Evolutionary conservation across 1,140 invertebrate species (phyloP).

Genomic region (Amyelois transitella): DNA sequence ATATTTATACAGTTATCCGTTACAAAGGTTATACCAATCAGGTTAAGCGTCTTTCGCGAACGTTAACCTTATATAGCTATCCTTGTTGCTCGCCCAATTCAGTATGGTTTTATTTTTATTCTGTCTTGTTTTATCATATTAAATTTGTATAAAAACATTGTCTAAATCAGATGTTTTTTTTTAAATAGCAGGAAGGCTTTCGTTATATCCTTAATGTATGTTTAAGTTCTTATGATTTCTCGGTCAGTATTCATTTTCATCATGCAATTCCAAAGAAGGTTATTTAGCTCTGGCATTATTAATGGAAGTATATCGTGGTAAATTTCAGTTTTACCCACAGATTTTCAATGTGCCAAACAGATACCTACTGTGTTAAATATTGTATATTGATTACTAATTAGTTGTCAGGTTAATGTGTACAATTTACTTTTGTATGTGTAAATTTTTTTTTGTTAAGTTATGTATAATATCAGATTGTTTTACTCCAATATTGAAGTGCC

Average conservation of each 20-base stretch:
- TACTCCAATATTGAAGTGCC: not conserved
- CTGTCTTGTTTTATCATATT: constrained; percentile 14
- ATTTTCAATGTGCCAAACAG: constrained; percentile 43
- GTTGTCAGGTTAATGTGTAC: too few species aligned
- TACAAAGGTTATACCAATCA: not conserved
- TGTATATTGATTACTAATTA: constrained; percentile 18
- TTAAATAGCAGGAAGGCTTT: too few species aligned
- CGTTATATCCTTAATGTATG: not conserved
- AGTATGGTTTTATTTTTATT: constrained; percentile 35
- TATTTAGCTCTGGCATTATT: constrained; percentile 22
- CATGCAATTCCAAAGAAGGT: constrained; percentile 39
- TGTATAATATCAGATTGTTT: not conserved
- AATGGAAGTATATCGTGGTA: constrained; percentile 1
- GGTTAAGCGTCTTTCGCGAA: not conserved
- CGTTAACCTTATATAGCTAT: not conserved
- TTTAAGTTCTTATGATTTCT: constrained; percentile 10
- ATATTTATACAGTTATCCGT: not conserved
- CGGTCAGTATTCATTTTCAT: constrained; percentile 38
- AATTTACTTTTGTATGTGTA: not conserved
- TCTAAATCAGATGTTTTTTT: too few species aligned
- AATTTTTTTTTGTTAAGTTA: not conserved
- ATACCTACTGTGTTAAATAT: constrained; percentile 15
- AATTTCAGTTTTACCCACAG: not conserved
- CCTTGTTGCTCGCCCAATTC: too few species aligned
- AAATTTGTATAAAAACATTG: too few species aligned